Base-by-base conservation (phyloP, 1,140 invertebrate genomes). In the Drosophila grimshawi region DNA sequence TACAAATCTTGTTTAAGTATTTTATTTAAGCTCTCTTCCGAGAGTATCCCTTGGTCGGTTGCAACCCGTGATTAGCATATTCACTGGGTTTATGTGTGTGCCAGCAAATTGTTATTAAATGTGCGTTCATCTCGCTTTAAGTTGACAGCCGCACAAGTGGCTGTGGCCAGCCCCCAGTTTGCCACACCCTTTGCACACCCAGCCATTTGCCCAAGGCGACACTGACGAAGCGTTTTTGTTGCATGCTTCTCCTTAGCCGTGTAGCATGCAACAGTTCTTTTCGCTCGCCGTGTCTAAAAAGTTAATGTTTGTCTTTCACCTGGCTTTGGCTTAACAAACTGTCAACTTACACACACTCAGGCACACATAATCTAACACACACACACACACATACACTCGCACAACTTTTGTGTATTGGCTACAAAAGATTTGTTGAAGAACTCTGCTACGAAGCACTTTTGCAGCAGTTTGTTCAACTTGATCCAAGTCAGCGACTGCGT, bases 51-150 rank as follows among this genome's bases (percentile, higher is more conserved):
- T n/a, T 4, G n/a, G 39, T 43, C 39, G 10, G 3, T 4, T n/a
- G n/a, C 39, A 8, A 2, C 37, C 7, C 3, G 7, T 3, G 37
- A 8, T 39, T 39, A 19, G 19, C 7, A 43, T 43, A 10, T n/a
- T 39, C 39, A 51, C 6, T 76, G 57, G 30, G 51, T 56, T 32
- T 37, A 8, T 60, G 48, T 33, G 39, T 66, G 46, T 69, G 60
- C 53, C 74, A 60, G 78, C 78, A 80, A 90, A 89, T 85, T 85
- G 78, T 85, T 88, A 69, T 76, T 77, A 80, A 79, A 81, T 81
- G 66, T 76, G 49, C 70, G 70, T 79, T 57, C 49, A 43, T 53
- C 37, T 48, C 45, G 43, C 48, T 33, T 43, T 48, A 55, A 59
- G 76, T 61, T 68, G 76, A 57, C 64, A 65, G 48, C 64, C 61